Conservation (phyloP, 1,140 invertebrate species). For the Batillaria attramentaria region DNA sequence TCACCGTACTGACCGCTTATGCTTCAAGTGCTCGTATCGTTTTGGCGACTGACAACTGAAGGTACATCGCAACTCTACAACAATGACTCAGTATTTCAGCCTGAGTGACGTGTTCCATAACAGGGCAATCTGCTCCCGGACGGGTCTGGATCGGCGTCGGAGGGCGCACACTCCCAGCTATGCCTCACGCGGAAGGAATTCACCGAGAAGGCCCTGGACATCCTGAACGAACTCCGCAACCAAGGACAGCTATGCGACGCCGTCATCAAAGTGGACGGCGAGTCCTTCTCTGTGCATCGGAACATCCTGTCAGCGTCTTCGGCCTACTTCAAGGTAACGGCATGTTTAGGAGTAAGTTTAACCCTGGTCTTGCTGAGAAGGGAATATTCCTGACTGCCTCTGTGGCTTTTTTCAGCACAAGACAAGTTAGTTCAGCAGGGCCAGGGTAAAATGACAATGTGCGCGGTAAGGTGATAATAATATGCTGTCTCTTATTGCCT, state of each 20-base stretch:
- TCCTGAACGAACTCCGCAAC: conserved; percentile 70
- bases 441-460: too few relatives aligned
- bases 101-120: too few relatives aligned
- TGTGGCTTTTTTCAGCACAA: conserved; percentile 9
- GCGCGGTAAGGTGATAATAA: too few relatives aligned
- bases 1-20: too few relatives aligned
- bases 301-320: conserved; percentile 47
- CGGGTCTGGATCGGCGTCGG: background rate
- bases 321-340: conserved; percentile 57
- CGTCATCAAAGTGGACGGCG: conserved; percentile 78
- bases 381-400: too few relatives aligned
- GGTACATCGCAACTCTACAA: too few relatives aligned
- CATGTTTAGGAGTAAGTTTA: background rate
- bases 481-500: too few relatives aligned
- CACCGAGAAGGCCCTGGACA: conserved; percentile 37
- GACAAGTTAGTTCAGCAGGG: too few relatives aligned
- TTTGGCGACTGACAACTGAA: too few relatives aligned
- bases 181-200: conserved; percentile 25
- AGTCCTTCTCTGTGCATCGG: conserved; percentile 40
- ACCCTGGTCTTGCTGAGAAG: too few relatives aligned
- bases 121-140: background rate
- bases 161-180: background rate
- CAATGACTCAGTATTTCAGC: too few relatives aligned
- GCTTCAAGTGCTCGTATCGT: too few relatives aligned
- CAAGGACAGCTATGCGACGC: conserved; percentile 87